Percentiles rank a stretch among this genome's conserved stretches.
These are phyloP conservation scores for Phenganax stokvisi DNA, from an alignment of 92 coral and sea anemone genomes.

Conservation along the genomic window DNA sequence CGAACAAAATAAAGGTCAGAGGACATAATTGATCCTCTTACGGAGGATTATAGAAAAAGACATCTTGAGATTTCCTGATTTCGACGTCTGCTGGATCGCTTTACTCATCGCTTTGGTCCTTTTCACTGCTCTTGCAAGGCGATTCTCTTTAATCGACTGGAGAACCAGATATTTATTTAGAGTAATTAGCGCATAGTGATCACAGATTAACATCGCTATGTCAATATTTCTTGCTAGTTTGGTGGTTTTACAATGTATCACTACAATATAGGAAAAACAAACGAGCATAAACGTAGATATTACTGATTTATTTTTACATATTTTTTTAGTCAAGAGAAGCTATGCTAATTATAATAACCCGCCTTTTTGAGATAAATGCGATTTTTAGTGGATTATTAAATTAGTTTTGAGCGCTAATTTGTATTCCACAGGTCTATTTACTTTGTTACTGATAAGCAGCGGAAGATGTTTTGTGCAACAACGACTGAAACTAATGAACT, in stretches of 20 bases:
- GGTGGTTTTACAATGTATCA: background rate
- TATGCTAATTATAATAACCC: background rate
- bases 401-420: background rate
- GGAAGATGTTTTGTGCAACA: background rate
- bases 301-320: background rate
- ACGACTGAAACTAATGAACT: background rate
- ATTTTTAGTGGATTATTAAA: background rate
- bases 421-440: background rate
- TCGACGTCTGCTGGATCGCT: conserved; percentile 34
- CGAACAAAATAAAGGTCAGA: background rate
- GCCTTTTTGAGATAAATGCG: background rate
- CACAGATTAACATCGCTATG: conserved; percentile 1
- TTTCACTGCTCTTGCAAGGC: background rate
- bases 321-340: background rate
- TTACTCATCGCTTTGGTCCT: conserved; percentile 35
- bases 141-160: background rate
- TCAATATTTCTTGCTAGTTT: background rate
- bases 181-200: background rate
- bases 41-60: conserved; percentile 1
- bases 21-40: conserved; percentile 12
- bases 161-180: conserved; percentile 10
- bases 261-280: background rate
- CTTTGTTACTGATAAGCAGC: background rate
- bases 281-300: background rate
- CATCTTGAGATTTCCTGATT: conserved; percentile 40